Evolutionary conservation across 2,113 vertebrate genomes (phyloP), one percentile per base, ranked within the genome.

Genomic region (Oplegnathus fasciatus): DNA sequence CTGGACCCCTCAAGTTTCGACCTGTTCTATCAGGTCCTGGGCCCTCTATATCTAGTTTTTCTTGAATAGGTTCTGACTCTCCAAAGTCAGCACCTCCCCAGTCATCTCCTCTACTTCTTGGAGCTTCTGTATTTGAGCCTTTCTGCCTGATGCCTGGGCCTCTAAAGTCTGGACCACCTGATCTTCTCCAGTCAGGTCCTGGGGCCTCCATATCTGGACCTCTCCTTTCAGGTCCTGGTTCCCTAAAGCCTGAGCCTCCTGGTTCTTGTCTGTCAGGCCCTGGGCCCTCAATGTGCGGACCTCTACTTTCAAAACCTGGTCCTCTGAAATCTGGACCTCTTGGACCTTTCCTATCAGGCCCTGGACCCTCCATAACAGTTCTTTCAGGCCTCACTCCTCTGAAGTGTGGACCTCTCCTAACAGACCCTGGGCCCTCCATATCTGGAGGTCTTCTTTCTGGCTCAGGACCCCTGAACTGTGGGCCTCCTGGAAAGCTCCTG

Each of bases 101-200:
- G 9, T 89, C 74, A 84, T 83, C 70, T 78, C 67, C 78, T 69
- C 66, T 86, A 34, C 70, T 71, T n/a, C 65, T 86, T 32, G 24
- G 57, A 78, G 20, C 62, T 50, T 87, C 87, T 40, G 18, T 14
- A 79, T 77, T 81, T 82, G 14, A 30, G 37, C 32, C n/a, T 83
- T 54, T 83, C 11, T 81, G 80, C 30, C 69, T 86, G 7, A 77
- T 65, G n/a, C 69, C 64, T 75, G 52, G 52, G 32, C 60, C 74
- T 79, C 61, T 79, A 5, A 76, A 78, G 15, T 85, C 52, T 60
- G 64, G 61, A 50, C 44, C 58, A 80, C 28, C 46, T 84, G 55
- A 64, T 76, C 40, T 80, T 83, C 74, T 80, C 64, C 75, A 87
- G 9, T 80, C 57, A 79, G 54, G 58, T 57, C 30, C 69, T 77